Base-by-base conservation (phyloP, 1,140 invertebrate species). In the Bombus terrestris region DNA sequence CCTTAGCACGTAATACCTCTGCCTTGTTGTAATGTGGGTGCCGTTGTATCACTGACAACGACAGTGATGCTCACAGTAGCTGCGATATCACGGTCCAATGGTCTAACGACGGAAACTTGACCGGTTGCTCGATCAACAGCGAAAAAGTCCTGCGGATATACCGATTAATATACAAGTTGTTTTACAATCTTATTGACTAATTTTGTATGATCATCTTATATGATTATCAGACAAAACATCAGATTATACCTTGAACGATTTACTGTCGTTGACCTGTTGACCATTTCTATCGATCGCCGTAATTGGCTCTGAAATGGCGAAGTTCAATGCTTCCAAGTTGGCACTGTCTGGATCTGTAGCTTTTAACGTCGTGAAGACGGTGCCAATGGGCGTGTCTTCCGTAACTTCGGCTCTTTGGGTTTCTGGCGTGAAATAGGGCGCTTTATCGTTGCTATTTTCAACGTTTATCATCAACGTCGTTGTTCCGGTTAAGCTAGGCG, bases 391-490 rank as follows among this genome's bases (percentile, higher is more conserved):
- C 1, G 97, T 97, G 94, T 98, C 97, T 92, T 98, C 97, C 3
- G 97, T 97, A 4, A 98, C 97, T 92, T 98, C 97, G 1, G 98
- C 97, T 88, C 97, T 96, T 93, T 98, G 98, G 4, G 97, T 97
- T 64, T 96, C 94, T 0, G 98, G 98, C 5, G 96, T 96, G 92
- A 99, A 99, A 91, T 97, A 97, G 1, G 98, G 98, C 86, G 97
- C 96, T 93, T 98, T 99, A 92, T 99, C 98, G 93, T 99, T 99
- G 47, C 97, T 98, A 92, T 98, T 98, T 39, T 97, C 96, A 3
- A 99, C 96, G 88, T 96, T 97, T 4, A 99, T 96, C 69, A 96
- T 97, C 1, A 99, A 90, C 1, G 97, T 97, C 0, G 98, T 97
- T 0, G 97, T 98, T 25, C 98, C 98, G 0, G 97, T 98, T 75